These are phyloP conservation scores for Karalla daura DNA, from an alignment of 2,797 vertebrate species.

Conservation along the genomic window DNA sequence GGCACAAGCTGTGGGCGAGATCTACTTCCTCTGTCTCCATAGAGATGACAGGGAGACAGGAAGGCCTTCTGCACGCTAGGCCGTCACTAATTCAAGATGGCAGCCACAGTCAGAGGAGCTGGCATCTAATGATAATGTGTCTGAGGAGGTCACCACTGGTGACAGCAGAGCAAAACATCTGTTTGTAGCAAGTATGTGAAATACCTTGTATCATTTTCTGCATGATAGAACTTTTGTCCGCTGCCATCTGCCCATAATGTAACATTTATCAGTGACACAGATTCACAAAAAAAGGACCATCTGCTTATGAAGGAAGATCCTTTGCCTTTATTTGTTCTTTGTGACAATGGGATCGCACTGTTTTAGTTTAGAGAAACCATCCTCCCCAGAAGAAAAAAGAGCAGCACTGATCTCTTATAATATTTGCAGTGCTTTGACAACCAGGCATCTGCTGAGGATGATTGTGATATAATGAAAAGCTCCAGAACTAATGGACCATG, in stretches of 20 bases:
- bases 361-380: not conserved
- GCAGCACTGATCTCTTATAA: not conserved
- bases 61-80: slow-evolving; percentile 69
- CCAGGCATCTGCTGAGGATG: not conserved
- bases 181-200: slow-evolving; percentile 71
- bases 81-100: slow-evolving; percentile 79
- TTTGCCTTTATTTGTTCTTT: slow-evolving; percentile 38
- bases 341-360: slow-evolving; percentile 17
- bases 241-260: slow-evolving; percentile 69
- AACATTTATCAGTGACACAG: slow-evolving; percentile 65
- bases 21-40: slow-evolving; percentile 76
- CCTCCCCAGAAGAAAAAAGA: not conserved
- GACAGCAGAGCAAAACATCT: slow-evolving; percentile 80
- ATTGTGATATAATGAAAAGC: not conserved
- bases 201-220: slow-evolving; percentile 76
- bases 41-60: slow-evolving; percentile 79
- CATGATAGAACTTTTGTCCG: slow-evolving; percentile 63
- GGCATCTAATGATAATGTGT: slow-evolving; percentile 80
- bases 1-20: slow-evolving; percentile 80
- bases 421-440: not conserved
- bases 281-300: slow-evolving; percentile 50
- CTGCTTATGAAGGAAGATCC: slow-evolving; percentile 49
- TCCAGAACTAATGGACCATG: not conserved
- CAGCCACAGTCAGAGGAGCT: slow-evolving; percentile 76
- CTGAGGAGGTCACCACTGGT: slow-evolving; percentile 77